Base-by-base conservation (phyloP, 2,888 invertebrate genomes). In the Leptarthrus brevirostris region DNA sequence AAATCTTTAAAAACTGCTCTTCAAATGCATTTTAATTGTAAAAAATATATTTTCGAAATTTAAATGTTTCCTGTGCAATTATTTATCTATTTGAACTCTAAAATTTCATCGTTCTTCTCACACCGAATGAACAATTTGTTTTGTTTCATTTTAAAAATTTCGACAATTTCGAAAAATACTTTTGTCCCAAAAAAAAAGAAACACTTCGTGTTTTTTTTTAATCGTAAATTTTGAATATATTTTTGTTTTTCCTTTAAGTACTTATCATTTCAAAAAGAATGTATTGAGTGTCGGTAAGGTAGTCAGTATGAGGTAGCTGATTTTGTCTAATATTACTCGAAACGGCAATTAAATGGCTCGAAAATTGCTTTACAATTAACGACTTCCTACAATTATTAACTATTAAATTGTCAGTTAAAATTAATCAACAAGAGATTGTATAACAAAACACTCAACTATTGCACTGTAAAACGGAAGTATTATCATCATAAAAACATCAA, bases 21-120 rank as follows among this genome's bases (percentile, higher is more conserved):
- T 58, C 12, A 12, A 20, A 58, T 58, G 34, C 16, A 47, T 40
- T 64, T 64, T 44, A n/a, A 64, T 44, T 16, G 64, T 64, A 64
- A 64, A 64, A 64, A 64, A 64, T 64, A 64, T 64, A 64, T 64
- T 47, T 64, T 64, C 64, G 64, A 64, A 44, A 58, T 58, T 58
- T 58, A 34, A 58, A 58, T 18, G 58, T 56, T 30, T 56, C 3
- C 20, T 61, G 61, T 5, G 40, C 18, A 16, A n/a, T 64, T 64
- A 44, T 24, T 64, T 44, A 44, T 24, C 61, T 64, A 64, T 64
- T 64, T 64, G 64, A 64, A 64, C 64, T 64, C 36, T 47, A 22
- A n/a, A n/a, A n/a, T 44, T 44, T 14, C 24, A 30, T 56, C 24
- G 8, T 24, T 64, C 10, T 64, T n/a, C 8, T 64, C 3, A 12